Percentiles rank a stretch among this genome's conserved stretches.
Conservation (phyloP, 2,888 invertebrate species). For the Macrosiphum euphorbiae region DNA sequence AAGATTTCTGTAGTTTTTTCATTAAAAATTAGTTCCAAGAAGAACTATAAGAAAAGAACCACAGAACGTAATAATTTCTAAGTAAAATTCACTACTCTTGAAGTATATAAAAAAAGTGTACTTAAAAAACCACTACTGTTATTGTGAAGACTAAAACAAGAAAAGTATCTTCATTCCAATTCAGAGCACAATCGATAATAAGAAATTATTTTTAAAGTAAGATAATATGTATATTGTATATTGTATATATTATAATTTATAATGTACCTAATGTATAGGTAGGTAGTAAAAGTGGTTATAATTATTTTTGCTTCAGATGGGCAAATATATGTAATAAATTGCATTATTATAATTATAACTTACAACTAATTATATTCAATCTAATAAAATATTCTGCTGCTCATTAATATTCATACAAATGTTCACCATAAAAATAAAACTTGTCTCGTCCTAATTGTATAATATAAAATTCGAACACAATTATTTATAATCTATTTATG, state of each 20-base stretch:
- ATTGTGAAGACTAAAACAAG: not conserved
- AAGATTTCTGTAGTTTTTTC: not conserved
- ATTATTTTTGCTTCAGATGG: not conserved
- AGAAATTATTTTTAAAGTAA: not conserved
- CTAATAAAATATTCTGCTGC: not conserved
- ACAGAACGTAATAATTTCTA: not conserved
- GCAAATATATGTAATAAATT: not conserved
- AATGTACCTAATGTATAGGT: not conserved
- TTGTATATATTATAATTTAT: too few species aligned
- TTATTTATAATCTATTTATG: constrained; percentile 31
- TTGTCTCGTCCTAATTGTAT: not conserved
- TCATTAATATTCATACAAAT: not conserved
- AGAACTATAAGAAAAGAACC: not conserved
- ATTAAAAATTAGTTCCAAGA: not conserved
- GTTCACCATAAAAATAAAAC: not conserved
- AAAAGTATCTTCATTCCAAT: not conserved
- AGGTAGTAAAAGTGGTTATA: not conserved
- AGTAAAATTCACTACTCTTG: not conserved
- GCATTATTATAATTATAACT: not conserved
- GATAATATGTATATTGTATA: not conserved
- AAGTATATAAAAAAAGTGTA: not conserved
- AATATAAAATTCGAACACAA: not conserved
- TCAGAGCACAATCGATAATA: not conserved
- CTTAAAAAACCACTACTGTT: not conserved
- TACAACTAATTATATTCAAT: not conserved